Evolutionary conservation across 2,797 vertebrate species (phyloP).

Genomic region (Vireo griseus): DNA sequence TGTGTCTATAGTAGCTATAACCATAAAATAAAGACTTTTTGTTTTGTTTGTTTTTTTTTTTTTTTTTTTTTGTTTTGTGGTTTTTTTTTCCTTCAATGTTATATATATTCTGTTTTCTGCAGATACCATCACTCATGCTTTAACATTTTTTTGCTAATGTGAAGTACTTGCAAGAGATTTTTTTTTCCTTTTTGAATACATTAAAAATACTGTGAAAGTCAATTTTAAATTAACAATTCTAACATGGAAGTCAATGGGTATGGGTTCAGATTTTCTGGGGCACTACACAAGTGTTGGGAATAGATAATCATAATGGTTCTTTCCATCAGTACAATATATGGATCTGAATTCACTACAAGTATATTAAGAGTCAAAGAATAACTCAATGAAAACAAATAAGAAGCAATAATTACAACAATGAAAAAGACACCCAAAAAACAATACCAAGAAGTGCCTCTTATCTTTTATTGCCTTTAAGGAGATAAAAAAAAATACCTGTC

Average conservation of each 20-base stretch:
- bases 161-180: neutral
- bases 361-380: neutral
- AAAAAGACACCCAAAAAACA: neutral
- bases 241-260: neutral
- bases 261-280: neutral
- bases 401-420: neutral
- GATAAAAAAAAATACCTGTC: rapidly evolving
- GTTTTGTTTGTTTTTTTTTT: no score
- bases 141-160: neutral
- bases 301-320: neutral
- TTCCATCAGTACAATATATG: neutral
- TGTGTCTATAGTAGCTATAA: neutral
- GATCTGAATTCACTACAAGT: neutral
- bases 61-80: neutral
- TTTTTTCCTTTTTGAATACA: neutral
- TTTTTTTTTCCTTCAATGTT: neutral
- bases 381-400: neutral
- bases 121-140: neutral
- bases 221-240: neutral
- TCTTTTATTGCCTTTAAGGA: neutral
- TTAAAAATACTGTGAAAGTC: neutral
- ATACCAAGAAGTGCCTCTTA: neutral
- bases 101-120: neutral
- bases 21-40: neutral
- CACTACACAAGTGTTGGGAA: neutral